Evolutionary conservation across 2,888 invertebrate species (phyloP).

Genomic region (Proisotoma minuta): DNA sequence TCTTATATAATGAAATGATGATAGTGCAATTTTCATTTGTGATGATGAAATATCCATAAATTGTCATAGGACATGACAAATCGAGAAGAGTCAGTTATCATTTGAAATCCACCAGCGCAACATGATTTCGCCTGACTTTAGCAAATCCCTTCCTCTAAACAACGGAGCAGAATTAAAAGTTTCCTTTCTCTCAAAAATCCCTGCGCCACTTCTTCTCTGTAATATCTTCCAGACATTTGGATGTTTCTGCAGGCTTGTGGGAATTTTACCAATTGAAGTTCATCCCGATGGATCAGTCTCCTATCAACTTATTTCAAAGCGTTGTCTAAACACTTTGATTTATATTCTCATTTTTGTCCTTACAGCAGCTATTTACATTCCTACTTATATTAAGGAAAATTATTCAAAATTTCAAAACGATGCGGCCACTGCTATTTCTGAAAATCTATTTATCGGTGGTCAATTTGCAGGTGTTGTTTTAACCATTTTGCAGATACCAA

Average conservation of each 20-base stretch:
- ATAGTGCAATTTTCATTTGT: no score
- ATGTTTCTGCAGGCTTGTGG: not conserved
- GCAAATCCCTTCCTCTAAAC: no score
- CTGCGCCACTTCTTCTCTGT: not conserved
- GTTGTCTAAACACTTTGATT: not conserved
- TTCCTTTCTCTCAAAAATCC: not conserved
- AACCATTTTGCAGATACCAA: not conserved
- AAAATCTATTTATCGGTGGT: not conserved
- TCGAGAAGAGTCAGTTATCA: no score
- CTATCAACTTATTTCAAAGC: not conserved
- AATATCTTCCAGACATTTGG: not conserved
- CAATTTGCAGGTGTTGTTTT: not conserved
- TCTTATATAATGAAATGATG: no score
- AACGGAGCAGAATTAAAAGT: no score
- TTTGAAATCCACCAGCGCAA: no score
- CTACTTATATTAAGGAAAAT: not conserved
- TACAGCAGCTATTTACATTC: not conserved
- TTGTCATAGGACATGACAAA: no score
- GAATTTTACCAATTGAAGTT: not conserved
- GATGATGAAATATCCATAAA: no score
- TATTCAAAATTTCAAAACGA: not conserved
- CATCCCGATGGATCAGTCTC: not conserved
- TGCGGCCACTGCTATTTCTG: not conserved
- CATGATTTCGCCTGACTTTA: no score
- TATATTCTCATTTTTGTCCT: not conserved